These are phyloP conservation scores for Caenorhabditis sp. DNA, from an alignment of 2,888 invertebrate genomes.

Conservation along the genomic window DNA sequence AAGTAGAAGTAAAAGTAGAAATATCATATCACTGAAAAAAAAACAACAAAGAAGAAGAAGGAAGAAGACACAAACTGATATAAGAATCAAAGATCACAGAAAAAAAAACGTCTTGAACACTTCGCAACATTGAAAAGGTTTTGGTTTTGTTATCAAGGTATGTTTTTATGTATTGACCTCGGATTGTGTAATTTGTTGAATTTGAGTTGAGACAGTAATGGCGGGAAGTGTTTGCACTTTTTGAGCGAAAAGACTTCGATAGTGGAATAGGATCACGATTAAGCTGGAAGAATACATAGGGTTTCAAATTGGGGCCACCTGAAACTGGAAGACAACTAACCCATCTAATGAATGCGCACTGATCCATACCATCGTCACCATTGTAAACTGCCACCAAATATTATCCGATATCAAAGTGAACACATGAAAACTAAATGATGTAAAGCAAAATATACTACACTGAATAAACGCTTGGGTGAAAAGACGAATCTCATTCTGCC, in stretches of 20 bases:
- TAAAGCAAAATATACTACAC: constrained; percentile 32
- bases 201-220: too few relatives aligned
- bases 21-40: not conserved
- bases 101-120: not conserved
- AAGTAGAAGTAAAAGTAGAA: constrained; percentile 1
- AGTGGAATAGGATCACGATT: constrained; percentile 32
- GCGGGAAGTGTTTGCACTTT: constrained; percentile 5
- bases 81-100: not conserved
- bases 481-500: constrained; percentile 29
- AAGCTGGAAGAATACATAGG: constrained; percentile 5
- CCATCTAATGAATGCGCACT: constrained; percentile 30
- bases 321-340: not conserved
- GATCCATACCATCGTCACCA: constrained; percentile 38
- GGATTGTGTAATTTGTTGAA: too few relatives aligned
- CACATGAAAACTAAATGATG: constrained; percentile 22
- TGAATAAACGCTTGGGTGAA: constrained; percentile 31
- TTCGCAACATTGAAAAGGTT: too few relatives aligned
- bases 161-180: too few relatives aligned
- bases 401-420: constrained; percentile 27
- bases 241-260: constrained; percentile 17
- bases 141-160: too few relatives aligned
- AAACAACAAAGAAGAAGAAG: not conserved
- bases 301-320: too few relatives aligned
- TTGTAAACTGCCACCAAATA: constrained; percentile 32
- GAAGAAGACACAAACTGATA: not conserved